Percentiles rank a stretch among this genome's conserved stretches.
Conservation (phyloP, 2,797 vertebrate species). For the Hephaestus fuliginosus region DNA sequence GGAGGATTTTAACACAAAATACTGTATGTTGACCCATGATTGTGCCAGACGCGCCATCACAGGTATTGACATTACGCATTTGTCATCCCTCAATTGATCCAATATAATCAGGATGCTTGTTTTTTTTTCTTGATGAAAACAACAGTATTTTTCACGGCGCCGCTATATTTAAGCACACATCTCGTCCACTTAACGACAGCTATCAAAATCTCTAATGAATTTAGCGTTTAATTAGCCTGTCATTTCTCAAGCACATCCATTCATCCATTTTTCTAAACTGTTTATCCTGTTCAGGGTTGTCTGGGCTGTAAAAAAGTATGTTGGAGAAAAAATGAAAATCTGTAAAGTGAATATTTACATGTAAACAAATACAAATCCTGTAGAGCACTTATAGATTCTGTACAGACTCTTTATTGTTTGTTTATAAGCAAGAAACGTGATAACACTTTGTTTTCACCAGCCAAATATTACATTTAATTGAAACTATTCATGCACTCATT, state of each 20-base stretch:
- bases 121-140: constrained; percentile 18
- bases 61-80: constrained; percentile 5
- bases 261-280: constrained; percentile 20
- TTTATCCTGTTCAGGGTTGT: neutral
- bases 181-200: neutral
- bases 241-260: constrained; percentile 26
- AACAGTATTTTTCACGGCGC: constrained; percentile 3
- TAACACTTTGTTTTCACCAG: neutral
- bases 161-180: constrained; percentile 4
- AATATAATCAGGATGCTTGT: constrained; percentile 6
- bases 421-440: neutral
- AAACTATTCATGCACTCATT: constrained; percentile 4
- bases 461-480: neutral
- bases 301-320: neutral
- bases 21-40: constrained; percentile 1
- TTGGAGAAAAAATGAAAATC: constrained; percentile 2
- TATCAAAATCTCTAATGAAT: constrained; percentile 32
- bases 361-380: neutral
- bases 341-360: neutral
- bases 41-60: neutral
- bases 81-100: neutral
- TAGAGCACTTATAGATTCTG: neutral
- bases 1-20: constrained; percentile 1
- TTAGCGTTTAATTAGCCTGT: constrained; percentile 31
- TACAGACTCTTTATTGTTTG: neutral